Conservation (phyloP, 2,797 vertebrate species). For the Hemitrygon akajei region DNA sequence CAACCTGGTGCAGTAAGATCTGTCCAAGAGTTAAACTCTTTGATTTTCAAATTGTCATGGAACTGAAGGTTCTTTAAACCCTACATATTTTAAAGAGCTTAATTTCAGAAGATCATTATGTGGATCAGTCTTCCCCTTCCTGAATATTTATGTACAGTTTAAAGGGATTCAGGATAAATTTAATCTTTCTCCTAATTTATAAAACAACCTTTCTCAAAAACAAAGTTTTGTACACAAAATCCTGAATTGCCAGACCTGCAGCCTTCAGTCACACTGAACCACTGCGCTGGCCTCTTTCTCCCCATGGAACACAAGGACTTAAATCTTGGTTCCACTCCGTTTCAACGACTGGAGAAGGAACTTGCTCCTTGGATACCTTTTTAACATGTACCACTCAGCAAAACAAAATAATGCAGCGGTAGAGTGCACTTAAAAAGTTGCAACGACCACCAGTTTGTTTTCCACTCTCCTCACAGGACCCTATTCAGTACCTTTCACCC, state of each 20-base stretch:
- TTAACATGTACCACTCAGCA: background rate
- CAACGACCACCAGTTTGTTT: background rate
- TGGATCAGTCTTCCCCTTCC: background rate
- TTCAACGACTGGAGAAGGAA: background rate
- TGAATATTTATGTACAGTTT: background rate
- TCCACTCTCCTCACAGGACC: background rate
- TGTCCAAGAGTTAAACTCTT: background rate
- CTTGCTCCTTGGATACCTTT: background rate
- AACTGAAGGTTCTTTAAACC: background rate
- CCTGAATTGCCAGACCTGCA: background rate
- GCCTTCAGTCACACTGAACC: background rate
- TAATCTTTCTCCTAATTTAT: background rate
- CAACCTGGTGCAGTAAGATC: background rate
- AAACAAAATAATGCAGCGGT: background rate
- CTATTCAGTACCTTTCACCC: background rate
- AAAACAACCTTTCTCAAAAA: background rate
- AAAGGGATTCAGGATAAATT: background rate
- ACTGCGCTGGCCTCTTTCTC: background rate
- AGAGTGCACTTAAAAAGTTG: background rate
- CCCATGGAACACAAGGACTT: background rate
- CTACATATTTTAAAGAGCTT: background rate
- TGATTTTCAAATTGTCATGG: background rate
- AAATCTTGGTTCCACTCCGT: background rate
- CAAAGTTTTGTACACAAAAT: background rate
- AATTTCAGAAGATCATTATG: background rate